phyloP scores from a whole-genome alignment of 2,113 vertebrate genomes.

The Todiramphus saurophagus region DNA sequence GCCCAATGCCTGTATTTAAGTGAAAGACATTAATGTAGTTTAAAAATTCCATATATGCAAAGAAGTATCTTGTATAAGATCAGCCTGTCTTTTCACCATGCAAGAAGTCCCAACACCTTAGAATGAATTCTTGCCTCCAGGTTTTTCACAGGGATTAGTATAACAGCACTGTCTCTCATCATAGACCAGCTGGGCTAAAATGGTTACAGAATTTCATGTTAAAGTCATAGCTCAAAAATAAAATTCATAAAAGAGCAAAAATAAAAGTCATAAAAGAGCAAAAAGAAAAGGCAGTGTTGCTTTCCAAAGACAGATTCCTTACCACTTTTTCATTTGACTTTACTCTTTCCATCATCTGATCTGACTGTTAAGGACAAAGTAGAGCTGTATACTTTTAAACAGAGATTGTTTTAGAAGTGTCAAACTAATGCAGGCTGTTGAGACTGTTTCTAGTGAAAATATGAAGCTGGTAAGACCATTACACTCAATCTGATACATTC shows the following conservation, averaged over 20 bases:
- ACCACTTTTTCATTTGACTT: background rate
- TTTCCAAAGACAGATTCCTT: background rate
- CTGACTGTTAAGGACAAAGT: background rate
- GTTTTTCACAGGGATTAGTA: background rate
- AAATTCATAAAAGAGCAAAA: background rate
- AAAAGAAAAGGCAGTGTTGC: background rate
- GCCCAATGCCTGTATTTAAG: background rate
- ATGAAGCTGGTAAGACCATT: background rate
- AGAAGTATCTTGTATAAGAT: background rate
- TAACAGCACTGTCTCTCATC: background rate
- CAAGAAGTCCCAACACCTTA: background rate
- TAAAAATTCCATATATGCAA: background rate
- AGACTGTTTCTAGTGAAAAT: background rate
- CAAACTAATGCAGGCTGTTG: background rate
- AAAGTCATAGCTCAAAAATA: background rate
- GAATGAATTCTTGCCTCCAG: background rate
- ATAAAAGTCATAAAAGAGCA: background rate
- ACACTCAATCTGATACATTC: background rate
- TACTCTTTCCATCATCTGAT: background rate
- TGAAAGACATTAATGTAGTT: background rate
- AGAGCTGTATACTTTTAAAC: background rate
- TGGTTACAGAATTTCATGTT: background rate
- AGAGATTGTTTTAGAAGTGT: background rate
- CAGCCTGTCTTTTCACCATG: background rate
- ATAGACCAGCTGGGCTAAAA: background rate